phyloP scores from a whole-genome alignment of 1,140 invertebrate species.

The Chrysomallon squamiferum region DNA sequence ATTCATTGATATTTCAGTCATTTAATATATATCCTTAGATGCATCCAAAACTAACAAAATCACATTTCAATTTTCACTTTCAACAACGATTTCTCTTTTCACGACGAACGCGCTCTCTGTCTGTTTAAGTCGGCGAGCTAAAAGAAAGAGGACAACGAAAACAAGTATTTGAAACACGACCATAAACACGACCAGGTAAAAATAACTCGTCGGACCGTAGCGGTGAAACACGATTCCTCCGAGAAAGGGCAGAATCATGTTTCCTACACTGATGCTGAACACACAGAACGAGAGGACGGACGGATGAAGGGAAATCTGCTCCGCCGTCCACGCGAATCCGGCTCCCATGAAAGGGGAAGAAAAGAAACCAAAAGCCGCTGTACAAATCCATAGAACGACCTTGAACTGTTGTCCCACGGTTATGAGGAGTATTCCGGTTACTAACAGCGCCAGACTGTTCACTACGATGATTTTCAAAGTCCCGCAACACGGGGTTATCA shows the following conservation, averaged over 20 bases:
- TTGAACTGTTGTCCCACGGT: neutral
- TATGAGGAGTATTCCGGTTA: neutral
- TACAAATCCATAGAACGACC: neutral
- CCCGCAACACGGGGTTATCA: neutral
- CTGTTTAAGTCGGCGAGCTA: neutral
- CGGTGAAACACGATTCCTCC: neutral
- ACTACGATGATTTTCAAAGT: neutral
- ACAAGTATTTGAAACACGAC: neutral
- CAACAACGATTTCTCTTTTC: no score
- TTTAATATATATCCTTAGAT: no score
- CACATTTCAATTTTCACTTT: no score
- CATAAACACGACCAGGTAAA: neutral
- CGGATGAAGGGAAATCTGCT: neutral
- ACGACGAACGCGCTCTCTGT: no score
- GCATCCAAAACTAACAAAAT: no score
- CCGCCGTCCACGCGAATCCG: neutral
- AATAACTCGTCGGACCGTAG: neutral
- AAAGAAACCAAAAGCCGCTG: neutral
- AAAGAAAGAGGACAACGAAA: neutral
- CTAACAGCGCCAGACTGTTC: neutral
- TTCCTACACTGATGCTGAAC: neutral
- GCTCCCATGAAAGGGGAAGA: neutral
- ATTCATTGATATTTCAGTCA: no score
- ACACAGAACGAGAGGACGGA: neutral
- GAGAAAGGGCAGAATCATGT: neutral